Evolutionary conservation across 2,888 invertebrate genomes (phyloP), one percentile per base, ranked within the genome.

Genomic region (Lepeophtheirus nordmannii): DNA sequence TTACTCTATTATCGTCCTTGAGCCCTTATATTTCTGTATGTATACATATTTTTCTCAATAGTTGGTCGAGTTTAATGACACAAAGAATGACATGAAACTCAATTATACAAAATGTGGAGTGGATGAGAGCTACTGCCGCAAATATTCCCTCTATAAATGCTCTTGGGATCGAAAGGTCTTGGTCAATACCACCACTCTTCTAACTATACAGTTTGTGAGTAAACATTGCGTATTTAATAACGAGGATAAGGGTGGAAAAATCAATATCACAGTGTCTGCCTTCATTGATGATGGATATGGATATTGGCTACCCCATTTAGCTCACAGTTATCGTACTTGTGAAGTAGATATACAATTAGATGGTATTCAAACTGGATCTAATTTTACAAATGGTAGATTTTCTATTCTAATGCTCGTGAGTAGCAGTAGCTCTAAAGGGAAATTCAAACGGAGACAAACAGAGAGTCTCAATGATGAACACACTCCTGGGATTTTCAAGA

Each of bases 401-500:
- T n/a, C 63, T 17, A 12, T 63, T 17, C 46, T 30, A 12, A 12
- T 63, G 9, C 30, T 46, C 23, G 30, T 63, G n/a, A 53, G n/a
- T n/a, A 63, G 63, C 23, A 17, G 53, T 17, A 56, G 30, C 10
- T 14, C 14, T 53, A 11, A 12, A 22, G 38, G 53, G 11, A 20
- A 1, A 8, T 30, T 23, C 20, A 10, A 12, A n/a, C 7, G 20
- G 30, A 17, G 63, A 56, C 56, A 74, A 17, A 76, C 79, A 69
- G 80, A 80, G 73, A 83, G 82, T 67, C 72, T 85, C 67, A 85
- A 85, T 71, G 86, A 86, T 72, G 85, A 85, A 72, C 82, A 84
- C 70, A 82, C 84, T n/a, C 85, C 85, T 0, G 85, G 85, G 0
- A 82, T 85, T 61, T 86, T 85, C 72, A 80, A 81, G 77, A 84